Evolutionary conservation across 2,888 invertebrate species (phyloP), one percentile per base, ranked within the genome.

Genomic region (Pecten maximus): DNA sequence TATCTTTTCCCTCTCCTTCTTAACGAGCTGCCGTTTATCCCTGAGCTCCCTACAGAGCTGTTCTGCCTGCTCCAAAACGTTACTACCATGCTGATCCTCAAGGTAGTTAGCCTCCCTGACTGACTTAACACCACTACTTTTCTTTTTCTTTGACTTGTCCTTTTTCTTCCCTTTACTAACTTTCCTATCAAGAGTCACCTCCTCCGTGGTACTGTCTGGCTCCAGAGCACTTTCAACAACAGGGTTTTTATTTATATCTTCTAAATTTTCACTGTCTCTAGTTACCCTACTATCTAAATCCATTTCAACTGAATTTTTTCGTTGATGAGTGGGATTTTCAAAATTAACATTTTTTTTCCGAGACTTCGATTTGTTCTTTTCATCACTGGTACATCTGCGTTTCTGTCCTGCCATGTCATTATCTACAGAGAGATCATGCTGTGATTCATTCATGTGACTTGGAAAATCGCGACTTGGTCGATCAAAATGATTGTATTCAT

Each of bases 41-140:
- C 95, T 48, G 12, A 95, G 91, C 89, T 94, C 94, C 89, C 93
- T 94, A 91, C 95, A 95, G 44, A 95, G 90, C 87, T 93, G 93
- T 90, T 95, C 95, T 54, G 95, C 95, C 90, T 93, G 93, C 90
- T 94, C 94, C 19, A 95, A 90, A 28, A 95, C 94, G 90, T 92
- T 92, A 0, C 60, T 87, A 12, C 88, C 90, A 40, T 88, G 88
- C n/a, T 91, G 74, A 39, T 40, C 50, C 28, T 44, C 48, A 39
- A 35, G 35, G 23, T 88, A 88, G 16, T 23, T 88, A 40, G 35
- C 60, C 23, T 90, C 89, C 50, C 89, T 90, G 74, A 89, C 89
- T 87, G 89, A 87, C 40, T 87, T 92, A 0, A 87, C 40, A 89
- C 87, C 90, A 40, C 50, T 44, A 12, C 60, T 60, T 88, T 44